These are phyloP conservation scores for Cydia splendana DNA, from an alignment of 1,140 invertebrate genomes.

Conservation along the genomic window DNA sequence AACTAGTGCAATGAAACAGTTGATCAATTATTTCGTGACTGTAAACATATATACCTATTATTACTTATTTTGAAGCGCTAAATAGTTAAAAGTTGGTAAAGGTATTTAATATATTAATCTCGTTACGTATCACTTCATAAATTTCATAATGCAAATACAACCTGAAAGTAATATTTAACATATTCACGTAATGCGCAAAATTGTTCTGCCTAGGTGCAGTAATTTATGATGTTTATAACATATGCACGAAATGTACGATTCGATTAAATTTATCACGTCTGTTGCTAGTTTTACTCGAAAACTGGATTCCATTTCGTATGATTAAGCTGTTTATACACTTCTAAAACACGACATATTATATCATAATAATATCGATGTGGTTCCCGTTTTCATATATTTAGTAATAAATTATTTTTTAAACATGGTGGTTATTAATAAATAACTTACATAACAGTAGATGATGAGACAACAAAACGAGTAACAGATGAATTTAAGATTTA, in stretches of 20 bases:
- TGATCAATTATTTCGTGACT: too few species aligned
- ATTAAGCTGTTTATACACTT: neutral
- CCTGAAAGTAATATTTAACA: neutral
- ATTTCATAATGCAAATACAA: neutral
- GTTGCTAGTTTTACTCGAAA: conserved; percentile 3
- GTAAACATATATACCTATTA: too few species aligned
- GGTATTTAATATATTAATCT: neutral
- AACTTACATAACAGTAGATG: neutral
- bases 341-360: neutral
- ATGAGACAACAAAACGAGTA: too few species aligned
- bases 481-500: too few species aligned
- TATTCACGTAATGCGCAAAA: neutral
- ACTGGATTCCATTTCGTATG: conserved; percentile 1
- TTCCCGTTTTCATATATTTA: neutral
- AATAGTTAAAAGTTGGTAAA: too few species aligned
- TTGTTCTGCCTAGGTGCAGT: neutral
- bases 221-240: conserved; percentile 9
- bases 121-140: neutral
- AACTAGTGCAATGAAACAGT: too few species aligned
- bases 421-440: neutral
- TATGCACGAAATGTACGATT: conserved; percentile 23
- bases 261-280: conserved; percentile 9
- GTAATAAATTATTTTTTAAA: neutral
- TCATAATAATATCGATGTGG: neutral
- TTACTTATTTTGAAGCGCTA: too few species aligned